Percentiles rank a stretch among this genome's conserved stretches.
These are phyloP conservation scores for Poeciliopsis turrubarensis DNA, from an alignment of 2,113 vertebrate species.

Conservation along the genomic window DNA sequence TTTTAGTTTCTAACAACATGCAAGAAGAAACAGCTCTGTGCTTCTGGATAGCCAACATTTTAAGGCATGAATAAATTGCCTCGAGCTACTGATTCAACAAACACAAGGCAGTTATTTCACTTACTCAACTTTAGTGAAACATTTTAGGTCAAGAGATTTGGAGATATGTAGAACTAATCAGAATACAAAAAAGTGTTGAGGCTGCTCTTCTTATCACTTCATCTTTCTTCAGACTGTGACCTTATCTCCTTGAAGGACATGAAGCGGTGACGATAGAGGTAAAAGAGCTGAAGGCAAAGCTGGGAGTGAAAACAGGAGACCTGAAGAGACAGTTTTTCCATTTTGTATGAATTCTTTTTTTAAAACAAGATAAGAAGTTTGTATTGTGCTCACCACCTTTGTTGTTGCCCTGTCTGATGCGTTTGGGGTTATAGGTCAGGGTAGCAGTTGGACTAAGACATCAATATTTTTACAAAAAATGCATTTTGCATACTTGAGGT, in stretches of 20 bases:
- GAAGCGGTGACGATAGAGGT: constrained; percentile 6
- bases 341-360: neutral
- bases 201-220: constrained; percentile 64
- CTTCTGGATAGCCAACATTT: neutral
- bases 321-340: neutral
- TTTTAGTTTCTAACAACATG: neutral
- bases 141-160: constrained; percentile 31
- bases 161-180: constrained; percentile 40
- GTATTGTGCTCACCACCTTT: too few relatives aligned
- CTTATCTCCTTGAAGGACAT: constrained; percentile 67
- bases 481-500: too few relatives aligned
- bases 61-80: neutral
- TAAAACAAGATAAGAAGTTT: neutral
- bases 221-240: constrained; percentile 71
- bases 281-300: neutral
- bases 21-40: neutral
- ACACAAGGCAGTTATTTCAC: neutral
- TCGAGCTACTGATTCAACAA: neutral
- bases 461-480: too few relatives aligned
- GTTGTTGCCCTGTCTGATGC: too few relatives aligned
- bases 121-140: neutral
- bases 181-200: constrained; percentile 27
- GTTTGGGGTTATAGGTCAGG: too few relatives aligned
- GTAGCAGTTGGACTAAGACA: too few relatives aligned
- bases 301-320: constrained; percentile 9